phyloP scores from a whole-genome alignment of 2,888 invertebrate species.

The Dasysyrphus tricinctus region DNA sequence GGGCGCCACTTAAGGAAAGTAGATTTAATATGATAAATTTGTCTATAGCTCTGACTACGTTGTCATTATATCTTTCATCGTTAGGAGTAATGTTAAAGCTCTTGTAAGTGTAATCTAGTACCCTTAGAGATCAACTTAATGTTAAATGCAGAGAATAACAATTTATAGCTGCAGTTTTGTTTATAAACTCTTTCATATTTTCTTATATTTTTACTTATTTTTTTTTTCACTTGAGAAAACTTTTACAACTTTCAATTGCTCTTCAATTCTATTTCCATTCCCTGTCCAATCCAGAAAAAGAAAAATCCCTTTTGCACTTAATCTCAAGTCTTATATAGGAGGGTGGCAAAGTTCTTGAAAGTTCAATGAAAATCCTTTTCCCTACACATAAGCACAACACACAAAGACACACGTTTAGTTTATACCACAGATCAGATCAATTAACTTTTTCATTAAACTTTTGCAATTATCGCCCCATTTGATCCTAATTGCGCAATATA shows the following conservation, averaged over 20 bases:
- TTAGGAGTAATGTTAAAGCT: no score
- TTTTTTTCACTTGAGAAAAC: constrained; percentile 13
- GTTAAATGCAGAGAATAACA: background rate
- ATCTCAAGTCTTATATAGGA: constrained; percentile 39
- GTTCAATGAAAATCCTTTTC: constrained; percentile 8
- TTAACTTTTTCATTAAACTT: constrained; percentile 76
- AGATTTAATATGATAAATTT: background rate
- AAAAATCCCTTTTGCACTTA: constrained; percentile 36
- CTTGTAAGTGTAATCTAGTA: no score
- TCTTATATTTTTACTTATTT: background rate
- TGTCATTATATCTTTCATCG: background rate
- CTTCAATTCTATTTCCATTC: constrained; percentile 34
- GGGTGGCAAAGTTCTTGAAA: constrained; percentile 1
- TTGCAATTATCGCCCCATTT: constrained; percentile 75
- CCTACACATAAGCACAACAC: constrained; percentile 15
- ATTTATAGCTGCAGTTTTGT: background rate
- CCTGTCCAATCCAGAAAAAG: constrained; percentile 3
- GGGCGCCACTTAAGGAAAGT: background rate
- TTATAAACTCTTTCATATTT: background rate
- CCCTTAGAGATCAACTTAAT: background rate
- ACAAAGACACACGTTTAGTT: constrained; percentile 15
- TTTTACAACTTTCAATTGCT: constrained; percentile 43
- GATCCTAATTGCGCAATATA: constrained; percentile 76
- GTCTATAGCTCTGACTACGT: background rate
- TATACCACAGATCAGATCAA: constrained; percentile 69